Base-by-base conservation (phyloP, 2,888 invertebrate genomes). In the Acrobasis suavella region DNA sequence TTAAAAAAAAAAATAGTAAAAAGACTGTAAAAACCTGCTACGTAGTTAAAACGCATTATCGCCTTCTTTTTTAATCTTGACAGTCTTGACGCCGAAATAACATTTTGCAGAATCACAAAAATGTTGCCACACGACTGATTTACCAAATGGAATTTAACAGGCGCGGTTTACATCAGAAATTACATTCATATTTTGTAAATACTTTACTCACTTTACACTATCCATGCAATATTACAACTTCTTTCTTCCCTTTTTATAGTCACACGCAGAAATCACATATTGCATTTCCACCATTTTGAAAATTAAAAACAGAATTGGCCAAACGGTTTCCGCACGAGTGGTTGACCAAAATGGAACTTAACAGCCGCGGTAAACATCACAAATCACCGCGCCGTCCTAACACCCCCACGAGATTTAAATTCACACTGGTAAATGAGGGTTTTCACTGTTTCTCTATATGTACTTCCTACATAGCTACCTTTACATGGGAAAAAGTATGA, bases 321-420 rank as follows among this genome's bases (percentile, higher is more conserved):
- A 82, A 86, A 86, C 81, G 81, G 75, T 70, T 87, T 87, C 81
- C 89, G 87, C 90, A 89, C 90, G 91, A 86, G 81, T 76, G 85
- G 76, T 65, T 73, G 69, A 65, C 77, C 80, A 86, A 83, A 91
- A 91, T 91, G 90, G 91, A 85, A 88, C 85, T 88, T 89, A 91
- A 91, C 89, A 86, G 82, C 85, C 89, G 88, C 84, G 82, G 89
- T 90, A 91, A 91, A 91, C 91, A 92, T 89, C 91, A 91, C 91
- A 92, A 92, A 92, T 92, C 91, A 91, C 89, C 74, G 86, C 78
- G 46, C 76, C 86, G 39, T 17, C 82, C 89, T 89, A 90, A 90
- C 90, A 81, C 91, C 82, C 60, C 83, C 87, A 88, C 89, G 87
- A 85, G 85, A 87, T 91, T 91, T 89, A 87, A 90, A 91, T 91